Base-by-base conservation (phyloP, 1,140 invertebrate genomes). In the Heliconius nattereri region DNA sequence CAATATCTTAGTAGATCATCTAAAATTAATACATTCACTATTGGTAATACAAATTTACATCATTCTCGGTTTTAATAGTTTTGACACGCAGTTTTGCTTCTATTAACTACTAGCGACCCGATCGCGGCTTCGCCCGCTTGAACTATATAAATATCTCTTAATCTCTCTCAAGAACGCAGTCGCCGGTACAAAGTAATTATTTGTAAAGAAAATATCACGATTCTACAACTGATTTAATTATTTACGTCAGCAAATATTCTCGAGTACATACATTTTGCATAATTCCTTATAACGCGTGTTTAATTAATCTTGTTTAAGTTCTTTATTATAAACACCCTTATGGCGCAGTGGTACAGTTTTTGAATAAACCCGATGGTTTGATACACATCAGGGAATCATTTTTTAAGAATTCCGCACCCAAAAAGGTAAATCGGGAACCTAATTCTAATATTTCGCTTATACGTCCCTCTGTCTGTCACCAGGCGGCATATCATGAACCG, bases 201-300 rank as follows among this genome's bases (percentile, higher is more conserved):
- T 60, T 1, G 3, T 5, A 23, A 60, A 45, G 52, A 45, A 52
- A 2, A 8, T 3, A 60, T 60, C 54, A 60, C n/a, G 54, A n/a
- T n/a, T n/a, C 19, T 54, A n/a, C 52, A 45, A 16, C 40, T 52
- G n/a, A 60, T 60, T 60, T 23, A 23, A 23, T 60, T 60, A 60
- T 26, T 60, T 60, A 60, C 54, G n/a, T 60, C 54, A 60, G n/a
- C 9, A n/a, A 60, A n/a, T 57, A 57, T 60, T 60, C 54, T 60
- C 7, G n/a, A 23, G 7, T 60, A 23, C 54, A 52, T 35, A 6
- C 7, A 35, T 52, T 60, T 60, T 60, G 54, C n/a, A 60, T 60
- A 60, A 60, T 60, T 60, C 54, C 54, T 60, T 60, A 3, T 11
- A 60, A 60, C 20, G n/a, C 54, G 54, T 60, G 54, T 60, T 23